phyloP scores from a whole-genome alignment of 37 sponge, comb jelly and placozoan genomes.

The Spongilla lacustris region DNA sequence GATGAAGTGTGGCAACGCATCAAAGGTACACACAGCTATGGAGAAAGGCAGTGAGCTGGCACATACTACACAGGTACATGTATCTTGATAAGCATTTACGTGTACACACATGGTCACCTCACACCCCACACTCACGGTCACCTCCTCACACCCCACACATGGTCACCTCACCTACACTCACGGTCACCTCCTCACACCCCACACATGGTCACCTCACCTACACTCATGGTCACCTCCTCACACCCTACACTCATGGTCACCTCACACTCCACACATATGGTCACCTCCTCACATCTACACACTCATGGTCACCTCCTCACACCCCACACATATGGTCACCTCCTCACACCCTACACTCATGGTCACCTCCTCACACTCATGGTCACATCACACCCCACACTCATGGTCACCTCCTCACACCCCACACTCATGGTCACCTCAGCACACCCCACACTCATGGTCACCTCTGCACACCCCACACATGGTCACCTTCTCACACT shows the following conservation, averaged over 20 bases:
- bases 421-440: too few species aligned
- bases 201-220: neutral
- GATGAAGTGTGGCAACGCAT: constrained; percentile 69
- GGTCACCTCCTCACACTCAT: neutral
- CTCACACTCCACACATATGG: too few species aligned
- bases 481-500: neutral
- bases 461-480: too few species aligned
- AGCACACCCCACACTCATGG: too few species aligned
- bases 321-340: neutral
- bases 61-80: neutral
- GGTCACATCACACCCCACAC: neutral
- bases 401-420: neutral
- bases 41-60: neutral
- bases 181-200: neutral
- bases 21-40: constrained; percentile 58
- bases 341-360: neutral
- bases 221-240: neutral
- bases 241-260: too few species aligned
- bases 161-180: neutral
- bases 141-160: neutral
- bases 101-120: too few species aligned
- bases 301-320: neutral
- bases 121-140: neutral
- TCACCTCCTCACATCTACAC: too few species aligned
- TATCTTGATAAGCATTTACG: too few species aligned